These are phyloP conservation scores for Illadopsis cleaveri DNA, from an alignment of 2,113 vertebrate species.

Conservation along the genomic window DNA sequence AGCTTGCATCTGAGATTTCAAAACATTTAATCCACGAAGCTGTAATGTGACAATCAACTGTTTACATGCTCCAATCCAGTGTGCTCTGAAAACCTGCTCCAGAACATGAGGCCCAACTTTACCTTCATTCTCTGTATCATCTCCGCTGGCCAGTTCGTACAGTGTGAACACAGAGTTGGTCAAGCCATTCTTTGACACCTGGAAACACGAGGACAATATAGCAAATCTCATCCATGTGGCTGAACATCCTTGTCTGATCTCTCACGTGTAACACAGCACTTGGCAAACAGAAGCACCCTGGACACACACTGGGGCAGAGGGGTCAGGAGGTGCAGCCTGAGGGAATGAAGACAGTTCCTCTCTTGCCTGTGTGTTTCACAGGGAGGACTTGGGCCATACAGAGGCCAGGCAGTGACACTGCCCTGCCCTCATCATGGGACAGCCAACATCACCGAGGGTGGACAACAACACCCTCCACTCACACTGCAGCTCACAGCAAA, in stretches of 20 bases:
- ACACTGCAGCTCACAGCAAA: not conserved
- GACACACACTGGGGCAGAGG: not conserved
- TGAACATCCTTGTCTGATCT: fast-evolving
- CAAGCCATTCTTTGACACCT: conserved; percentile 92
- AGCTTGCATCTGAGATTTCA: not conserved
- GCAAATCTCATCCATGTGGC: fast-evolving
- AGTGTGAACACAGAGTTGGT: conserved; percentile 95
- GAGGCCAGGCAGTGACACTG: fast-evolving
- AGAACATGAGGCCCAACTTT: not conserved
- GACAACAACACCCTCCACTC: fast-evolving
- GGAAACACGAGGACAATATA: not conserved
- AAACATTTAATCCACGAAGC: not conserved
- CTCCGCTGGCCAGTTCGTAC: conserved; percentile 89
- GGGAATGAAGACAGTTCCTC: fast-evolving
- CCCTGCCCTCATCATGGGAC: not conserved
- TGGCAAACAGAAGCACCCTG: fast-evolving
- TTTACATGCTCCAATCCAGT: fast-evolving
- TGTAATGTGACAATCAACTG: not conserved
- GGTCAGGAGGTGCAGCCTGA: not conserved
- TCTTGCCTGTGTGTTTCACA: not conserved
- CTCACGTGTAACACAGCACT: fast-evolving
- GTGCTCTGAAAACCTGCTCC: not conserved
- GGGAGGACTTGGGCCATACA: fast-evolving
- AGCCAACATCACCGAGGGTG: fast-evolving
- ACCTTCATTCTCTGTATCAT: conserved; percentile 94